Conservation (phyloP, 1,140 invertebrate genomes). For the Caenorhabditis inopinata region DNA sequence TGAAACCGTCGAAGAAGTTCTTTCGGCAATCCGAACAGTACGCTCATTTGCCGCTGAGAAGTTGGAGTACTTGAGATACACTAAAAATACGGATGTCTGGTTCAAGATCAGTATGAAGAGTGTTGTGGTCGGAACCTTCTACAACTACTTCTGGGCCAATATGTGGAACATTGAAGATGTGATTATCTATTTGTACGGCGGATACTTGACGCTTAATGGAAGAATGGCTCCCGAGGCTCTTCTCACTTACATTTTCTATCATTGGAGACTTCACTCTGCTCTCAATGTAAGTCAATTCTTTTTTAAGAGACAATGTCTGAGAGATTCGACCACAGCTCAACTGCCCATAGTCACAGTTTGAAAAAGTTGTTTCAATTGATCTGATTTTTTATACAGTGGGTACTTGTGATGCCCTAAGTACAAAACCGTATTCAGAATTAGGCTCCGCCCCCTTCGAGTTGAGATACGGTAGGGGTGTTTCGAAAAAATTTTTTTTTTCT, state of each 20-base stretch:
- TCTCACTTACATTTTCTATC: background rate
- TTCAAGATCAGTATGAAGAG: conserved; percentile 29
- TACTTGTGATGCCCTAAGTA: too few species aligned
- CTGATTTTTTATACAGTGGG: too few species aligned
- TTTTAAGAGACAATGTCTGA: background rate
- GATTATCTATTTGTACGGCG: background rate
- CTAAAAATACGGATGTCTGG: background rate
- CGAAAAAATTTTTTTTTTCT: too few species aligned
- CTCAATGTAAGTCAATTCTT: background rate
- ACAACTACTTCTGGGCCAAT: background rate
- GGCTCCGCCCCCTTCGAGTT: too few species aligned
- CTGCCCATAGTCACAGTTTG: too few species aligned
- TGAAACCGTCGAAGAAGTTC: conserved; percentile 9
- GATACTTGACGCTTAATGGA: background rate
- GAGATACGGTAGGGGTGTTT: too few species aligned
- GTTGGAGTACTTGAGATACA: background rate
- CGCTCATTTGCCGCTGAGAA: conserved; percentile 10
- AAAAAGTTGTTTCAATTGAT: too few species aligned
- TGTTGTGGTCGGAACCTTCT: background rate
- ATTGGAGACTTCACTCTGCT: conserved; percentile 20
- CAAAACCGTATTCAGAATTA: too few species aligned
- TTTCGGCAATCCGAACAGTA: conserved; percentile 1
- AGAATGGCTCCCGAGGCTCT: conserved; percentile 5
- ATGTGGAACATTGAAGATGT: conserved; percentile 27
- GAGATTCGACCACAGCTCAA: too few species aligned